These are phyloP conservation scores for Theristicus caerulescens DNA, from an alignment of 2,113 vertebrate genomes.

Conservation along the genomic window DNA sequence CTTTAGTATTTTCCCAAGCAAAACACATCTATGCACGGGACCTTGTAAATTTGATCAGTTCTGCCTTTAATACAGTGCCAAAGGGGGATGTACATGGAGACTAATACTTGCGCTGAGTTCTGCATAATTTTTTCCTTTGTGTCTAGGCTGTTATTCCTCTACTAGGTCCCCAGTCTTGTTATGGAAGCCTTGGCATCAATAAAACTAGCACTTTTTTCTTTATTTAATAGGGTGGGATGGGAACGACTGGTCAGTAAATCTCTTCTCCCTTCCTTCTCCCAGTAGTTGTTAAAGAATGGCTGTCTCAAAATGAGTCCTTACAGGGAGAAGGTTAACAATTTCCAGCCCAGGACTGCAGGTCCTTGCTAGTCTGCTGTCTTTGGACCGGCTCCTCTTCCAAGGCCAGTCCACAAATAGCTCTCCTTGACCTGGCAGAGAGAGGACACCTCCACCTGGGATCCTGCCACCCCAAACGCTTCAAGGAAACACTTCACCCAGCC, in stretches of 20 bases:
- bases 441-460: background rate
- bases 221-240: background rate
- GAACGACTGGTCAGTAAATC: background rate
- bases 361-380: background rate
- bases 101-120: background rate
- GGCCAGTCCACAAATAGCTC: background rate
- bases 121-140: background rate
- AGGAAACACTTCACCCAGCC: background rate
- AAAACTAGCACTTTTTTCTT: background rate
- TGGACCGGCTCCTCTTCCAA: background rate
- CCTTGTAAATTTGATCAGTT: background rate
- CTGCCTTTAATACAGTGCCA: background rate
- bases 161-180: background rate
- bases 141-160: background rate
- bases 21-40: background rate
- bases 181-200: background rate
- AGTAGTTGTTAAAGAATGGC: background rate
- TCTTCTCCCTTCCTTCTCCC: background rate
- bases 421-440: background rate
- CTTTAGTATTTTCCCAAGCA: background rate
- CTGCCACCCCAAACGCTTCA: background rate
- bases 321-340: background rate
- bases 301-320: background rate
- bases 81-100: background rate
- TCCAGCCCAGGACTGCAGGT: background rate